Percentiles rank a stretch among this genome's conserved stretches.
These are phyloP conservation scores for Amphipoea lucens DNA, from an alignment of 2,888 invertebrate species.

Conservation along the genomic window DNA sequence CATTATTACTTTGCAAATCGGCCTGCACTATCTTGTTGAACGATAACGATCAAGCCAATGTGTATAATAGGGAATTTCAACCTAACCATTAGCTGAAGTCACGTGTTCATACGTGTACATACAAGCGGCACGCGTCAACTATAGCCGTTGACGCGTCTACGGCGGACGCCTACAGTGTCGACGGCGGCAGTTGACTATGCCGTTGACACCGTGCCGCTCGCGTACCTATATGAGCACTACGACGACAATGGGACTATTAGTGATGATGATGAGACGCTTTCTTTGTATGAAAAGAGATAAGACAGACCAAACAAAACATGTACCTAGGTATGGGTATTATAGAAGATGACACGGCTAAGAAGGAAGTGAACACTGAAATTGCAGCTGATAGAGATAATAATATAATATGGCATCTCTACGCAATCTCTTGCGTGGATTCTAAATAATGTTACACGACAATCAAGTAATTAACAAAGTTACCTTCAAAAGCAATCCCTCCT, in stretches of 20 bases:
- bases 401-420: too few relatives aligned
- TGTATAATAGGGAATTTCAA: background rate
- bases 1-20: background rate
- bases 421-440: background rate
- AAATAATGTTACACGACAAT: background rate
- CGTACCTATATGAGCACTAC: too few relatives aligned
- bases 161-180: background rate
- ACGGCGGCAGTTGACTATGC: background rate
- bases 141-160: background rate
- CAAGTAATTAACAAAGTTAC: constrained; percentile 11
- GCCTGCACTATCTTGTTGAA: background rate
- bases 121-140: background rate
- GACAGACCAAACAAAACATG: background rate
- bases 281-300: background rate
- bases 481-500: background rate
- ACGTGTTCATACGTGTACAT: background rate
- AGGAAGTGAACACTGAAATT: constrained; percentile 1
- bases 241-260: background rate
- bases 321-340: too few relatives aligned
- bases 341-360: background rate
- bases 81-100: background rate
- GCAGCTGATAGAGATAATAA: background rate
- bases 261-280: background rate
- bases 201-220: background rate
- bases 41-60: background rate